Conservation (phyloP, 2,113 vertebrate genomes). For the Cricetomys ansorgei region DNA sequence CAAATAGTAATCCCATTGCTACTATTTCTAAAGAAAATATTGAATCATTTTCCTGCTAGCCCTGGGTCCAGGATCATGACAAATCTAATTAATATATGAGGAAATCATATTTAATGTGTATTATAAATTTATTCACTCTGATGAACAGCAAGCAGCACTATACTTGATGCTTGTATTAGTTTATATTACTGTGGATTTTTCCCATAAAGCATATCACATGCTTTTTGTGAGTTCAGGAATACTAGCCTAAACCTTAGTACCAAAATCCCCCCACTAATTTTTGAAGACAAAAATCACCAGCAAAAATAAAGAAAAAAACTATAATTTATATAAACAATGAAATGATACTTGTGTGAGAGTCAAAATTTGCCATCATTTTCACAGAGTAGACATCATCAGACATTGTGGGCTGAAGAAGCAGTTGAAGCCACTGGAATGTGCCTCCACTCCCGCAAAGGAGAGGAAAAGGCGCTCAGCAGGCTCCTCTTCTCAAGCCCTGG, state of each 20-base stretch:
- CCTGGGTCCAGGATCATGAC: not conserved
- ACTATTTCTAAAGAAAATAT: not conserved
- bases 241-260: not conserved
- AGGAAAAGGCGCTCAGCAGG: too few species aligned
- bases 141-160: not conserved
- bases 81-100: not conserved
- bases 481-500: too few species aligned
- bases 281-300: not conserved
- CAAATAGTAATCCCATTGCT: not conserved
- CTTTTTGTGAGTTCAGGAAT: not conserved
- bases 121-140: not conserved
- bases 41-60: not conserved
- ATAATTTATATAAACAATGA: not conserved
- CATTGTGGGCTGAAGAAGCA: too few species aligned
- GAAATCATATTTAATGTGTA: not conserved
- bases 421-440: too few species aligned
- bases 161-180: not conserved
- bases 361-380: not conserved
- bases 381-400: not conserved
- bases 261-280: not conserved
- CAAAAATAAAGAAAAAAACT: not conserved
- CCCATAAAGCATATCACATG: not conserved
- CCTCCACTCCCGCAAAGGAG: too few species aligned
- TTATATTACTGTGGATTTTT: not conserved
- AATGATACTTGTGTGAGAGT: not conserved